These are phyloP conservation scores for Chrysopilus asiliformis DNA, from an alignment of 2,888 invertebrate species.

Conservation along the genomic window DNA sequence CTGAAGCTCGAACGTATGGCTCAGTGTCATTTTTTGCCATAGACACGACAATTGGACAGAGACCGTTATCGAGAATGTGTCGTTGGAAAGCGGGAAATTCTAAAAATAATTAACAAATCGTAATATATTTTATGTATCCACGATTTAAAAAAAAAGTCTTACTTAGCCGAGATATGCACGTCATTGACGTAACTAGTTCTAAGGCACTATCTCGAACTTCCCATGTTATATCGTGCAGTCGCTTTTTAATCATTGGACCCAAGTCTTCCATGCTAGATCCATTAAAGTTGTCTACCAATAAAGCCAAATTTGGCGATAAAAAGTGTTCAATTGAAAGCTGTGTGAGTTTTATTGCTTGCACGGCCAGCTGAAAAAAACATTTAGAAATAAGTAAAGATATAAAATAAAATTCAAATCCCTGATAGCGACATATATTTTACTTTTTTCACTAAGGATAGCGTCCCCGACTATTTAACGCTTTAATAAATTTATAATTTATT, in stretches of 20 bases:
- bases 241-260: constrained; percentile 51
- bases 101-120: constrained; percentile 22
- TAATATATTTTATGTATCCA: background rate
- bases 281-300: constrained; percentile 52
- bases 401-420: constrained; percentile 1
- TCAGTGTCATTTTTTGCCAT: constrained; percentile 56
- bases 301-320: constrained; percentile 60
- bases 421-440: background rate
- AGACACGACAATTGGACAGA: constrained; percentile 49
- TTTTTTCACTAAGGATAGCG: background rate
- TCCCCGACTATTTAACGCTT: background rate
- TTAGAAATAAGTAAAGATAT: constrained; percentile 1
- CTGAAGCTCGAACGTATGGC: constrained; percentile 62
- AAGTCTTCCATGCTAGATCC: constrained; percentile 50
- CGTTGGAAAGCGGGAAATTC: constrained; percentile 68
- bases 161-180: constrained; percentile 57
- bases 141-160: no score
- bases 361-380: constrained; percentile 44
- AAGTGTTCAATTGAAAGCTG: constrained; percentile 59
- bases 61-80: constrained; percentile 48
- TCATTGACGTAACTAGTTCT: constrained; percentile 57
- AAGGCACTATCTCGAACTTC: constrained; percentile 66
- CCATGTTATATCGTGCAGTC: constrained; percentile 61
- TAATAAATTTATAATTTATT: no score
- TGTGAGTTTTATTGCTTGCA: constrained; percentile 55